Conservation (phyloP, 1,140 invertebrate genomes). For the Brachionus rotundiformis region DNA sequence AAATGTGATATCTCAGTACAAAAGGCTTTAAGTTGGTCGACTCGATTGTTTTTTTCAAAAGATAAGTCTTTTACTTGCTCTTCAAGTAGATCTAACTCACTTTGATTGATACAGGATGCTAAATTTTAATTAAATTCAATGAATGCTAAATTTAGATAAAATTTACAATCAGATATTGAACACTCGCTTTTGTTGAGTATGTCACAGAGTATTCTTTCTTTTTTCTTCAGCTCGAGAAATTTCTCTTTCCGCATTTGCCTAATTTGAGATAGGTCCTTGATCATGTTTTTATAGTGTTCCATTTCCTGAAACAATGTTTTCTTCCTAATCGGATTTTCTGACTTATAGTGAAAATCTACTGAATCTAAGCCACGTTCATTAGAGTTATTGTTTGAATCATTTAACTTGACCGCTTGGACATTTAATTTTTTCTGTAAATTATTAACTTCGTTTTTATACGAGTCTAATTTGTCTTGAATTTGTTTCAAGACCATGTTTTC, state of each 20-base stretch:
- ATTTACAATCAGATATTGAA: slow-evolving; percentile 12
- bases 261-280: background rate
- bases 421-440: slow-evolving; percentile 11
- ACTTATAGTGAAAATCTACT: background rate
- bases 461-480: background rate
- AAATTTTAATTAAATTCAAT: background rate
- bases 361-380: background rate
- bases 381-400: slow-evolving; percentile 20
- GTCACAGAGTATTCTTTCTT: background rate
- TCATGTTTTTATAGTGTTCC: background rate
- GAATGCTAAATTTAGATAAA: background rate
- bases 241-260: background rate
- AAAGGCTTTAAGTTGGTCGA: background rate
- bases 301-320: background rate
- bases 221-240: background rate
- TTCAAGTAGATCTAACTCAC: background rate
- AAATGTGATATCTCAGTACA: background rate
- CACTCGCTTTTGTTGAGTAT: slow-evolving; percentile 14
- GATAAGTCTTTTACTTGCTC: slow-evolving; percentile 5
- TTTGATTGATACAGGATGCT: background rate
- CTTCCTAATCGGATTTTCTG: background rate
- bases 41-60: background rate
- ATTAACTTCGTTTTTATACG: background rate
- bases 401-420: background rate
- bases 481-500: background rate